Evolutionary conservation across 1,140 invertebrate species (phyloP), one percentile per base, ranked within the genome.

Genomic region (Tetramorium alpestre): DNA sequence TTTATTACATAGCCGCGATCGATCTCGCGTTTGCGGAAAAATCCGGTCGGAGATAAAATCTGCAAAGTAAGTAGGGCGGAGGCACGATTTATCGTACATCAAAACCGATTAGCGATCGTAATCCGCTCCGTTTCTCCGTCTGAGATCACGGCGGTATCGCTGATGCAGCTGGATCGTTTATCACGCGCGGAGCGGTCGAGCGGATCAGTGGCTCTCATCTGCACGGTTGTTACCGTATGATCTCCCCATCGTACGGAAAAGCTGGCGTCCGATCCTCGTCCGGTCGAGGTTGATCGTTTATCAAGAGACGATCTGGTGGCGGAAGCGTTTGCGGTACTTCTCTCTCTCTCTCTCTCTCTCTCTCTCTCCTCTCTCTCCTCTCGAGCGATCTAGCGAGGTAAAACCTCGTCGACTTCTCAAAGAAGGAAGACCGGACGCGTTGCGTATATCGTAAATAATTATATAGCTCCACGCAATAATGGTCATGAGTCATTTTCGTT

Each of bases 71-170:
- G 87, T 87, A 77, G 69, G 60, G 44, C 77, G 85, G 65, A 62
- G 76, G 62, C 49, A 73, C 86, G 80, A 91, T 90, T 86, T 86
- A 84, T 86, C 87, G 87, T 78, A 38, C 58, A 88, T 90, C 87
- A 75, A 80, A 88, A 90, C 87, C 89, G 82, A 88, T 91, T 85
- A 88, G 81, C 72, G 86, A 88, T 90, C 77, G 64, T 90, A 90
- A 90, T 91, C 77, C 89, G 76, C 73, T 91, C 67, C 89, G 81
- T 90, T 90, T 75, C 87, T 86, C 77, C 70, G 60, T 90, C 76
- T 90, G 82, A 75, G 72, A 91, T 90, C 76, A 69, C 76, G 86
- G 82, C 65, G 80, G 89, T 78, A 62, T 22, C 54, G 88, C 86
- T 69, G 80, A 90, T 80, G 86, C 80, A 76, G 86, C 58, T 75